A percentile compares a stretch with the other conserved stretches of the same genome.
phyloP scores from a whole-genome alignment of 2,113 vertebrate species.

The Gopherus evgoodei region DNA sequence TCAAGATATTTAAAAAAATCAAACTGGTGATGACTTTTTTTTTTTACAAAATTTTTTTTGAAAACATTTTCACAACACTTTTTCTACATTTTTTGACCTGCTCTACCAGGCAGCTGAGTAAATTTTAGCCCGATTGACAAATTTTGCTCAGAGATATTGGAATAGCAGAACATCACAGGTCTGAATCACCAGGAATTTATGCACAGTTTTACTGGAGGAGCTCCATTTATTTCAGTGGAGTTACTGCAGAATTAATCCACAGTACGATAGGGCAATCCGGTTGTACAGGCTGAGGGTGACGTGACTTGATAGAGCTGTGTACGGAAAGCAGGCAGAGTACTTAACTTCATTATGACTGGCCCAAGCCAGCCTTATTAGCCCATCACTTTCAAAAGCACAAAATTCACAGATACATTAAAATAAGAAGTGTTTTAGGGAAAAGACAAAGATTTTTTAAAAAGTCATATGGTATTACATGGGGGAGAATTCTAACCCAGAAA shows the following conservation, averaged over 20 bases:
- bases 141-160: neutral
- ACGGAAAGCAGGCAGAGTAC: neutral
- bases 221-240: neutral
- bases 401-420: neutral
- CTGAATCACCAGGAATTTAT: neutral
- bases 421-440: neutral
- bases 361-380: neutral
- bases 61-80: neutral
- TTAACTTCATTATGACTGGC: neutral
- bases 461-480: neutral
- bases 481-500: neutral
- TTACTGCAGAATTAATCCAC: neutral
- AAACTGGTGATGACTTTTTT: neutral
- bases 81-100: neutral
- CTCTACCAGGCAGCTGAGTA: neutral
- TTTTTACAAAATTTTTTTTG: accelerated
- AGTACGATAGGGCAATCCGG: neutral
- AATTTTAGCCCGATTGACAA: accelerated
- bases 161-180: neutral
- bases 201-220: neutral
- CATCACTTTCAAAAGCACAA: neutral
- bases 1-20: neutral
- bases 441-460: neutral
- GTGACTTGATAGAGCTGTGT: neutral
- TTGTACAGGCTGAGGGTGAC: neutral